A percentile compares a stretch with the other conserved stretches of the same genome.
phyloP scores from a whole-genome alignment of 64 coral and sea anemone genomes.

The Orbicella faveolata region DNA sequence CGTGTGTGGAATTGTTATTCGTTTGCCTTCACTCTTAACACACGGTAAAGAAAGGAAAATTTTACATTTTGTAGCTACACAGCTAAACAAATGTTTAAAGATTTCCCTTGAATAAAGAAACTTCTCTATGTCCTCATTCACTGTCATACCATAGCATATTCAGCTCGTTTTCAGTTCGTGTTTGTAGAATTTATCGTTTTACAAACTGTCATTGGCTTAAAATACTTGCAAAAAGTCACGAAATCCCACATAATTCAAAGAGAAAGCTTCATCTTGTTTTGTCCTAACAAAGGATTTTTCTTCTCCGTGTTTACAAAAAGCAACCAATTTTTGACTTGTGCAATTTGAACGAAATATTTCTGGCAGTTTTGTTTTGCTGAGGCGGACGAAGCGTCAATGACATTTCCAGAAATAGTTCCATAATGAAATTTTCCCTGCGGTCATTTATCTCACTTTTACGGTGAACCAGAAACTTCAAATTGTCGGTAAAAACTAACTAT shows the following conservation, averaged over 20 bases:
- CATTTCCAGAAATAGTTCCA: neutral
- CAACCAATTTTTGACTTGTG: neutral
- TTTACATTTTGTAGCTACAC: neutral
- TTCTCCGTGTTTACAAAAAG: neutral
- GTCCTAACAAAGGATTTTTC: neutral
- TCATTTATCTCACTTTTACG: constrained; percentile 24
- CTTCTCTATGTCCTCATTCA: too few relatives aligned
- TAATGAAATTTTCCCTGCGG: neutral
- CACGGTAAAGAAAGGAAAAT: neutral
- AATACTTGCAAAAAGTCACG: neutral
- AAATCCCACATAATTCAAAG: neutral
- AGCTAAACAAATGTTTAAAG: neutral
- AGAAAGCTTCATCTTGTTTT: neutral
- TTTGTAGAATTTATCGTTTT: too few relatives aligned
- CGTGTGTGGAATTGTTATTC: neutral
- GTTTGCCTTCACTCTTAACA: neutral
- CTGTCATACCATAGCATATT: too few relatives aligned
- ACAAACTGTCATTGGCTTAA: neutral
- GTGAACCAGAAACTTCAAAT: constrained; percentile 15
- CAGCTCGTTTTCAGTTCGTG: too few relatives aligned
- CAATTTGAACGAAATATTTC: neutral
- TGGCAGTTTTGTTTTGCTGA: neutral
- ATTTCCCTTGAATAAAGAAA: neutral
- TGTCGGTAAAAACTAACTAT: neutral
- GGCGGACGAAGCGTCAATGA: neutral